Percentiles rank a stretch among this genome's conserved stretches.
These are phyloP conservation scores for Capromys pilorides DNA, from an alignment of 2,797 vertebrate species.

Conservation along the genomic window DNA sequence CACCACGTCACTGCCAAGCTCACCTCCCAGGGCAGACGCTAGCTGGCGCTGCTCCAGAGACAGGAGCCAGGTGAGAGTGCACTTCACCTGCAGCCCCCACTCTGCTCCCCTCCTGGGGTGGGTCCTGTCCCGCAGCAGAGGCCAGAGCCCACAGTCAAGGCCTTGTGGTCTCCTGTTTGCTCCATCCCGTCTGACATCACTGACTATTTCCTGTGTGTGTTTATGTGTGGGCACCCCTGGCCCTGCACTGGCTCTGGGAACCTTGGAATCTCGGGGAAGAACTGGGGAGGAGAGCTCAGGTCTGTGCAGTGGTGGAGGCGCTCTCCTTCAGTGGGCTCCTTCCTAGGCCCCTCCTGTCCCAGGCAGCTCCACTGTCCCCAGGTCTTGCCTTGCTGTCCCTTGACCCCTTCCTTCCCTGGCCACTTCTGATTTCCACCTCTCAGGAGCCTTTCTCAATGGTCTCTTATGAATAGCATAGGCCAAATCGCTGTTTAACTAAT, in stretches of 20 bases:
- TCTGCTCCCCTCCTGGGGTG: background rate
- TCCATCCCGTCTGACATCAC: constrained; percentile 1
- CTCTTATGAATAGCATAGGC: background rate
- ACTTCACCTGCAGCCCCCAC: background rate
- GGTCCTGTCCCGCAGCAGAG: background rate
- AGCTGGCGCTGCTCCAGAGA: background rate
- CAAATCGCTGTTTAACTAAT: constrained; percentile 14
- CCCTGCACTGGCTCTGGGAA: constrained; percentile 36
- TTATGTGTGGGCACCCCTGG: constrained; percentile 52
- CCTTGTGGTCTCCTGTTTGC: background rate
- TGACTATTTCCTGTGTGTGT: constrained; percentile 72
- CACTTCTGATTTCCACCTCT: background rate
- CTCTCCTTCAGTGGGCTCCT: constrained; percentile 42
- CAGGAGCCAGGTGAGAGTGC: background rate
- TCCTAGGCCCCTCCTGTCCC: background rate
- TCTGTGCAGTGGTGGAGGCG: background rate
- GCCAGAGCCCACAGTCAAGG: background rate
- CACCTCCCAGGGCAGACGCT: background rate
- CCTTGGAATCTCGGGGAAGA: constrained; percentile 51
- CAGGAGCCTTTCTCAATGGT: no score
- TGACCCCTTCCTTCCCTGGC: background rate
- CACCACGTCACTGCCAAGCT: accelerated
- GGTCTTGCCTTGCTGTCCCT: background rate
- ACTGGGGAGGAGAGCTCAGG: background rate
- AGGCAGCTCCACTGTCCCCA: background rate